Evolutionary conservation across 2,888 invertebrate genomes (phyloP).

Genomic region (Ashinkailepas kermadecensis): DNA sequence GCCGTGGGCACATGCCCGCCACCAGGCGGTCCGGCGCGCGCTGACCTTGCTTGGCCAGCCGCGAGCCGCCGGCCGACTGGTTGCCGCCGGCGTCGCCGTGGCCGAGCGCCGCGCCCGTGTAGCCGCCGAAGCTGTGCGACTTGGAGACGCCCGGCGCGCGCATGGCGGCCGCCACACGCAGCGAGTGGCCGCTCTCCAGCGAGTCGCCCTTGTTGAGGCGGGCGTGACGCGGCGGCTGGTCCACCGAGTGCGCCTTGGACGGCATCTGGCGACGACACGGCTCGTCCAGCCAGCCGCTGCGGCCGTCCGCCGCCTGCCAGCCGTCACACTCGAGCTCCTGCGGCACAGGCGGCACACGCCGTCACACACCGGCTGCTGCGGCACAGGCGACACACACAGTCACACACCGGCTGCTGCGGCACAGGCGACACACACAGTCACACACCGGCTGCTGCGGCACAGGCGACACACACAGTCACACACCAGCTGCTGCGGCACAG

Average conservation of each 20-base stretch:
- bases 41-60: constrained; percentile 68
- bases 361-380: too few relatives aligned
- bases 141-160: constrained; percentile 57
- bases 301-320: neutral
- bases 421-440: too few relatives aligned
- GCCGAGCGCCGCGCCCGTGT: constrained; percentile 49
- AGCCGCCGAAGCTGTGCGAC: constrained; percentile 83
- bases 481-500: too few relatives aligned
- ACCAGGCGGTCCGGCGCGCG: constrained; percentile 25
- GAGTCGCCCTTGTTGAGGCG: neutral
- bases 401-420: too few relatives aligned
- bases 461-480: too few relatives aligned
- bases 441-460: too few relatives aligned
- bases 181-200: neutral
- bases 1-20: too few relatives aligned
- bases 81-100: constrained; percentile 59
- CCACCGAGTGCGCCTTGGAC: constrained; percentile 18
- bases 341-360: neutral
- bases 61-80: constrained; percentile 44
- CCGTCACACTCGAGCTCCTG: constrained; percentile 18
- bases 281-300: neutral
- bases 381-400: too few relatives aligned
- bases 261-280: neutral
- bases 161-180: neutral
- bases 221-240: constrained; percentile 17